Evolutionary conservation across 2,888 invertebrate species (phyloP).

Genomic region (Cataglyphis livida): DNA sequence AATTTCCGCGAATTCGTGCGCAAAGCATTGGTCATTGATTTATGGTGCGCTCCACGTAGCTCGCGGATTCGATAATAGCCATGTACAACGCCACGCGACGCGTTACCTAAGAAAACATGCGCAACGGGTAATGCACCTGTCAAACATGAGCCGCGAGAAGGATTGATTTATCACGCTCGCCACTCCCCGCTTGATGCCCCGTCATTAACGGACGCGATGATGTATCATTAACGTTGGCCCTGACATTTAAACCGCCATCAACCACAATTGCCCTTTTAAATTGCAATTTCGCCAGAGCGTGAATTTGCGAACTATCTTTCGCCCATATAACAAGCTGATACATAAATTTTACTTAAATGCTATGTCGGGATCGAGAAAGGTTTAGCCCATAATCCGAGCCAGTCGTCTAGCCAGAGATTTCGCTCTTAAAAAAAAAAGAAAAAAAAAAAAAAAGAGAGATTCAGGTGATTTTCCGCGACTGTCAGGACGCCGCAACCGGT

Average conservation of each 20-base stretch:
- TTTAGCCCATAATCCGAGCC: background rate
- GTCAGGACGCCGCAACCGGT: constrained; percentile 27
- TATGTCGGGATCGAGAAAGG: background rate
- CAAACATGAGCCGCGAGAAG: constrained; percentile 24
- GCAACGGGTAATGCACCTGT: constrained; percentile 39
- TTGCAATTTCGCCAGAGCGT: constrained; percentile 4
- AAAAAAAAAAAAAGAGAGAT: background rate
- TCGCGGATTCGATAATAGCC: constrained; percentile 28
- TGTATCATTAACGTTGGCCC: constrained; percentile 40
- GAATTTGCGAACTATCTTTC: background rate
- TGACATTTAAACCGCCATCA: constrained; percentile 41
- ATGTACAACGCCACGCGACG: background rate
- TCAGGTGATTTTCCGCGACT: background rate
- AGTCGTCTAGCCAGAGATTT: background rate
- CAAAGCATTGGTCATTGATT: background rate
- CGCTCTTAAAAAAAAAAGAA: background rate
- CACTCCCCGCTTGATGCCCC: constrained; percentile 23
- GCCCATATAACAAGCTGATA: background rate
- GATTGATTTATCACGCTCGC: constrained; percentile 44
- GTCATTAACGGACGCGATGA: constrained; percentile 38
- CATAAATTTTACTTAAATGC: background rate
- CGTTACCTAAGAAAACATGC: constrained; percentile 32
- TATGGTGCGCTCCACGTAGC: constrained; percentile 1
- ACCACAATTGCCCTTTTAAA: constrained; percentile 19
- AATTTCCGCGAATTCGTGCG: constrained; percentile 28